Conservation (phyloP, 1,140 invertebrate genomes). For the Orchesella cincta region DNA sequence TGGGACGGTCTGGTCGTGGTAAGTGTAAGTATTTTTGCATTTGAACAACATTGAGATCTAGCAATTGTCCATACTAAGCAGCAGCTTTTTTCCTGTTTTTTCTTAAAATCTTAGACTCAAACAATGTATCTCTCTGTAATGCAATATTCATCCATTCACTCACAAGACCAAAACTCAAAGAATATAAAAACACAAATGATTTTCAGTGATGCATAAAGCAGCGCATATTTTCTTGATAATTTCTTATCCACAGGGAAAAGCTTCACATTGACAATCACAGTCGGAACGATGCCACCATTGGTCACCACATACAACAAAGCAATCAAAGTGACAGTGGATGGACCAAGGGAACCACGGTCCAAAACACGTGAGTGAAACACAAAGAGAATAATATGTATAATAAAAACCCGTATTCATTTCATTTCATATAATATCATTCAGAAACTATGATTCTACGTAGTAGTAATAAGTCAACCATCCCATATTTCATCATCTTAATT, state of each 20-base stretch:
- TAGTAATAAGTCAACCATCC: too few species aligned
- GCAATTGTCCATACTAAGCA: too few species aligned
- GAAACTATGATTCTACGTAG: too few species aligned
- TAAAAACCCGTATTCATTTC: not conserved
- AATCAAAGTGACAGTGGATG: constrained; percentile 87
- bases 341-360: constrained; percentile 91
- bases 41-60: too few species aligned
- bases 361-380: constrained; percentile 82
- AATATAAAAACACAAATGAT: too few species aligned
- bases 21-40: constrained; percentile 61
- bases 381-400: not conserved
- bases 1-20: constrained; percentile 92
- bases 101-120: too few species aligned
- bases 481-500: too few species aligned
- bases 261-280: constrained; percentile 66
- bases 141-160: too few species aligned
- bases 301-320: constrained; percentile 66
- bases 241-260: constrained; percentile 63
- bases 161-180: too few species aligned
- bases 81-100: too few species aligned
- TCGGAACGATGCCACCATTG: constrained; percentile 63
- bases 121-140: too few species aligned
- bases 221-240: not conserved
- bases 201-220: too few species aligned
- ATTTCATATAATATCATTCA: not conserved